Evolutionary conservation across 2,113 vertebrate genomes (phyloP), one percentile per base, ranked within the genome.

Genomic region (Mesoclemmys tuberculata): DNA sequence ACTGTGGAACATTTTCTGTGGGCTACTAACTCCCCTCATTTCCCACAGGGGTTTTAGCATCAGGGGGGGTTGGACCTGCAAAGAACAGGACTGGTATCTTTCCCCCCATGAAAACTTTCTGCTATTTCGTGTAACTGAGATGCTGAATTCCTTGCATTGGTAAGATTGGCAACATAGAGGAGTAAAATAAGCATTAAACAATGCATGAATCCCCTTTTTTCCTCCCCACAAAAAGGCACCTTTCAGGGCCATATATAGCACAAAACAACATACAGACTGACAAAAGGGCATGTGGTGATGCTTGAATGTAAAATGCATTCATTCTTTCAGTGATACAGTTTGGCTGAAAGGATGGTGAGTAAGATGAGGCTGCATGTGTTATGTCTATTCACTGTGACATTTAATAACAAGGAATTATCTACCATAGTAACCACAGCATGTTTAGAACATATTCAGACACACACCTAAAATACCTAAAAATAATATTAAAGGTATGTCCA

Each of bases 381-480:
- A 29, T 35, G 52, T 56, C 64, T n/a, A 3, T 31, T 92, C 91
- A 51, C 75, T 78, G 2, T 38, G 83, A 80, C 11, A 24, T 24
- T 89, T 61, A 92, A 80, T 18, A 75, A 84, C 94, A 96, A 88
- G 26, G 44, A 82, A 35, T 90, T 84, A 82, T 87, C 61, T 94
- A 54, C 82, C 84, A 10, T 80, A 14, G 90, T 95, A 95, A 84
- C 92, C 5, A 3, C 91, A 94, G 71, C 91, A 94, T 92, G 35
- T 16, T 87, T 29, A 26, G 52, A 80, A 82, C 74, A 12, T 31
- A 5, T 18, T 61, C 52, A 78, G 41, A 41, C 51, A 52, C 7
- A 31, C 4, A 87, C 61, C 87, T 77, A 52, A 91, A 91, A 55
- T 84, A 84, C 8, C 61, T 85, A 84, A 93, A 89, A 89, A 78